phyloP scores from a whole-genome alignment of 2,888 invertebrate genomes.

The Notocelia uddmanniana region DNA sequence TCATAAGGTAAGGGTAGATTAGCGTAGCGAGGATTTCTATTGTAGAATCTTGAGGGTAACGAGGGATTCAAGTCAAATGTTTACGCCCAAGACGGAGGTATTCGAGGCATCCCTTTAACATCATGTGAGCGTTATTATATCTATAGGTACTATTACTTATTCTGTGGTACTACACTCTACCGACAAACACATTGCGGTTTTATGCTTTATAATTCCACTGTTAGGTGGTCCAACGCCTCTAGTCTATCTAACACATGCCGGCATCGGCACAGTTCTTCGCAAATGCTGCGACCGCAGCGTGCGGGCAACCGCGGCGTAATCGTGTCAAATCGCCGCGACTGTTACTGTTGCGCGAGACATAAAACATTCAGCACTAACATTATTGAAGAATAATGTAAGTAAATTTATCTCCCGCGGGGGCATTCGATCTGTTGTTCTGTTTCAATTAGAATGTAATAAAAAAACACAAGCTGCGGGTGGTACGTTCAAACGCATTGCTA shows the following conservation, averaged over 20 bases:
- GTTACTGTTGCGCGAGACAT: neutral
- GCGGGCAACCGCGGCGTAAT: constrained; percentile 9
- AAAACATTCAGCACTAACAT: neutral
- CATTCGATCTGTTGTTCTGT: neutral
- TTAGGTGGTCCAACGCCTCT: neutral
- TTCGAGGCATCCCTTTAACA: no score
- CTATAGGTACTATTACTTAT: no score
- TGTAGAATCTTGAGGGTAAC: no score
- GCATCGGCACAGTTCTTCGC: neutral
- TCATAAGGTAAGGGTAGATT: no score
- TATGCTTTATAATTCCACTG: neutral
- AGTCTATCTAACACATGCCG: no score
- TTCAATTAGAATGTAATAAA: neutral
- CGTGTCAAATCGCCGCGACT: neutral
- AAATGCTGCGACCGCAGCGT: constrained; percentile 4
- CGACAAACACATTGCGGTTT: no score
- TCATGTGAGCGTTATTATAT: no score
- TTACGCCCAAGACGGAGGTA: no score
- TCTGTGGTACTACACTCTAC: no score
- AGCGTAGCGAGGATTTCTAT: no score
- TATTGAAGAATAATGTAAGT: no score
- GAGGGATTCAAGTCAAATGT: no score
- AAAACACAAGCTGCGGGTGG: neutral
- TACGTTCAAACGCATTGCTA: neutral
- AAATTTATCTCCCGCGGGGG: neutral